Percentiles rank a stretch among this genome's conserved stretches.
Conservation (phyloP, 2,888 invertebrate genomes). For the Sarcophaga caerulescens region DNA sequence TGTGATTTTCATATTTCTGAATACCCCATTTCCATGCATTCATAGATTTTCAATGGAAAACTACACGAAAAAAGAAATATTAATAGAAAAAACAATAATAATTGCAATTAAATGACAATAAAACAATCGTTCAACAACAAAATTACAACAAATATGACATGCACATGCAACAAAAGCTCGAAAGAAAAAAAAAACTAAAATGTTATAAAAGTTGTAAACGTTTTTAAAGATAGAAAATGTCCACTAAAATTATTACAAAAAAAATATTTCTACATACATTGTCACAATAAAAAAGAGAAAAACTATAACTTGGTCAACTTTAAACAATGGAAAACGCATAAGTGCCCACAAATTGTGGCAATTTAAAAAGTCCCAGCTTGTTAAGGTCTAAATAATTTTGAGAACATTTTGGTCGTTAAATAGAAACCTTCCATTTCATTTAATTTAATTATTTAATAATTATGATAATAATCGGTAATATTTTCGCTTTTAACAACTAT, state of each 20-base stretch:
- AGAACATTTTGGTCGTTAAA: constrained; percentile 49
- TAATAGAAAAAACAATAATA: constrained; percentile 49
- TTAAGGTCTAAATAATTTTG: constrained; percentile 67
- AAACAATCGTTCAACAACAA: constrained; percentile 59
- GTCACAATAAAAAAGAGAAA: not conserved
- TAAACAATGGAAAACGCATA: constrained; percentile 53
- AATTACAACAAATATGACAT: constrained; percentile 61
- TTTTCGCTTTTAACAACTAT: constrained; percentile 30
- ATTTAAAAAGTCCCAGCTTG: constrained; percentile 49
- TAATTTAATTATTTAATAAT: constrained; percentile 53
- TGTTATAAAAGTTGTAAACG: not conserved
- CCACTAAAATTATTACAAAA: constrained; percentile 41
- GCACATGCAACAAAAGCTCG: constrained; percentile 58
- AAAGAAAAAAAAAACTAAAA: constrained; percentile 11
- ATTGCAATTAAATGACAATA: constrained; percentile 67
- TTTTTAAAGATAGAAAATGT: constrained; percentile 49
- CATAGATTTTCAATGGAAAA: constrained; percentile 57
- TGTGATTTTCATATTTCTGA: constrained; percentile 30
- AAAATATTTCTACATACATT: not conserved
- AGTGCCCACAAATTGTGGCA: constrained; percentile 51
- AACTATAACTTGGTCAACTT: constrained; percentile 58
- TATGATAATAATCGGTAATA: constrained; percentile 42
- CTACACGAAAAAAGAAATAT: constrained; percentile 51
- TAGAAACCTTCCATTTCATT: constrained; percentile 42
- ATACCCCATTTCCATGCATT: constrained; percentile 37